Percentiles rank a stretch among this genome's conserved stretches.
Evolutionary conservation across 2,113 vertebrate genomes (phyloP).

Genomic region (Excalfactoria chinensis): DNA sequence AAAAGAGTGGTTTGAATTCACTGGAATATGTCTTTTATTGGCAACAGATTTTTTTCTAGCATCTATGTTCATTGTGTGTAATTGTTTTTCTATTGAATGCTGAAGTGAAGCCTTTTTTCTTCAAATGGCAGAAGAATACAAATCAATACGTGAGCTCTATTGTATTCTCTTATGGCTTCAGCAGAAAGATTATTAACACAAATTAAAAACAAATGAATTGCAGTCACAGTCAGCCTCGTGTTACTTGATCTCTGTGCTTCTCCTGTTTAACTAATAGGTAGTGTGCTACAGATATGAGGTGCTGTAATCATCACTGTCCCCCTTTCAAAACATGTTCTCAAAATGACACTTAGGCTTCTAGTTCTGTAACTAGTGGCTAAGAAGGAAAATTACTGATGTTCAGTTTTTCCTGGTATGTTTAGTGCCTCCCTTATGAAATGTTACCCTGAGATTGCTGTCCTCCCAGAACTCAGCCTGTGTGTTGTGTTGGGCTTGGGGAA

Average conservation of each 20-base stretch:
- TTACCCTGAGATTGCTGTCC: background rate
- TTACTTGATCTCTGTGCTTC: background rate
- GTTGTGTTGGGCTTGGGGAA: background rate
- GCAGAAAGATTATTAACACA: slow-evolving; percentile 11
- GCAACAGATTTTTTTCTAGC: slow-evolving; percentile 16
- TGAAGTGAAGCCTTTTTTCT: background rate
- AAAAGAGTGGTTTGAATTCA: slow-evolving; percentile 67
- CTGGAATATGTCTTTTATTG: slow-evolving; percentile 74
- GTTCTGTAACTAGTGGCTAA: background rate
- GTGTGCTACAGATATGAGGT: background rate
- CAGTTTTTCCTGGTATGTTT: background rate
- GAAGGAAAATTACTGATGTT: background rate
- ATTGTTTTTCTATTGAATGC: slow-evolving; percentile 38
- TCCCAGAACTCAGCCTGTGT: background rate
- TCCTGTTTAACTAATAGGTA: background rate
- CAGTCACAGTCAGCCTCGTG: background rate
- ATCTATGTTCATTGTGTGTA: slow-evolving; percentile 48
- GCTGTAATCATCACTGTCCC: background rate
- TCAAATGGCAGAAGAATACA: background rate
- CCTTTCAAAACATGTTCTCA: background rate
- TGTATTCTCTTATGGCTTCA: slow-evolving; percentile 50
- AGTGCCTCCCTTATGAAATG: background rate
- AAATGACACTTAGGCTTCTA: background rate
- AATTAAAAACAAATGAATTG: slow-evolving; percentile 65
- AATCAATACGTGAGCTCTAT: slow-evolving; percentile 47